These are phyloP conservation scores for Proisotoma minuta DNA, from an alignment of 2,888 invertebrate genomes.

Conservation along the genomic window DNA sequence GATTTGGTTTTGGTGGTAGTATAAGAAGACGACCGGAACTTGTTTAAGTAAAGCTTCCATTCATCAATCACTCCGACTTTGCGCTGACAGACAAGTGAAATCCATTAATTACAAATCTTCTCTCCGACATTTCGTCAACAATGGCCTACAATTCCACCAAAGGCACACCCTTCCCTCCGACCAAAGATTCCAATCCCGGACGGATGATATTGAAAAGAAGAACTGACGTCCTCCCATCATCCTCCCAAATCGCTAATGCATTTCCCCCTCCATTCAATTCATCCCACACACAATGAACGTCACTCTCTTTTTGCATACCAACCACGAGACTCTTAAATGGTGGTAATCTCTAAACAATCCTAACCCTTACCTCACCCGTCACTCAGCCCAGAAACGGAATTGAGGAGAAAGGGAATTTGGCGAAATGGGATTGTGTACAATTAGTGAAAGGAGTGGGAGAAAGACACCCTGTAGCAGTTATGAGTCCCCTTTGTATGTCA, in stretches of 20 bases:
- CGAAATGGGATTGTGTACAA: too few relatives aligned
- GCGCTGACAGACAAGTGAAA: slow-evolving; percentile 47
- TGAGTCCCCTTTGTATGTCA: too few relatives aligned
- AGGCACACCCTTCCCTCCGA: background rate
- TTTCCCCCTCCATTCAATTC: background rate
- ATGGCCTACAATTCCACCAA: slow-evolving; percentile 19
- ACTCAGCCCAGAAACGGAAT: too few relatives aligned
- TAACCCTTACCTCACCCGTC: too few relatives aligned
- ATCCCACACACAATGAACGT: too few relatives aligned
- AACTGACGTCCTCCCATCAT: slow-evolving; percentile 16
- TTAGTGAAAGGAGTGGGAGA: too few relatives aligned
- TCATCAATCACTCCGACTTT: slow-evolving; percentile 47
- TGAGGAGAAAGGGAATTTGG: too few relatives aligned
- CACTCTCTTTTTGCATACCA: too few relatives aligned
- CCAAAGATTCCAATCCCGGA: background rate
- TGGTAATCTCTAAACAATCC: too few relatives aligned
- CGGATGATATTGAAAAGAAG: background rate
- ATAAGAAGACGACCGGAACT: slow-evolving; percentile 41
- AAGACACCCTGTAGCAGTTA: too few relatives aligned
- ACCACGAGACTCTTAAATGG: too few relatives aligned
- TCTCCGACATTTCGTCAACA: slow-evolving; percentile 47
- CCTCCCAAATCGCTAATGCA: background rate
- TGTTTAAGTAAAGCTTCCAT: slow-evolving; percentile 44
- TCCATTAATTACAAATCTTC: slow-evolving; percentile 48
- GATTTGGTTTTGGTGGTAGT: background rate